A percentile compares a stretch with the other conserved stretches of the same genome.
Evolutionary conservation across 2,797 vertebrate species (phyloP).

Genomic region (Peromyscus aztecus): DNA sequence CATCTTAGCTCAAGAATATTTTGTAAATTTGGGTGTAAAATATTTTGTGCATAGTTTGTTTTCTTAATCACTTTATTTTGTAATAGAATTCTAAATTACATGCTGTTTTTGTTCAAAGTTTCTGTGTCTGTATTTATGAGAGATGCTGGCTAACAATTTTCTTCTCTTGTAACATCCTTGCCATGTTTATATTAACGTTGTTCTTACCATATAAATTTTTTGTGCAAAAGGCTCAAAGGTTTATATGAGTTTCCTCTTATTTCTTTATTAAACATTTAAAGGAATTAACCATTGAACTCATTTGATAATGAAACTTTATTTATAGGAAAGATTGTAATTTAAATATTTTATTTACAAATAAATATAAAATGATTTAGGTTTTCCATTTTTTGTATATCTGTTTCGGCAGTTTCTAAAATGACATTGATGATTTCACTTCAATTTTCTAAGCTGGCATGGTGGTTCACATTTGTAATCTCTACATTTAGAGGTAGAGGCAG

Average conservation of each 20-base stretch:
- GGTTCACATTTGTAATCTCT: not conserved
- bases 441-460: not conserved
- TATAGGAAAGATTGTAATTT: not conserved
- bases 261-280: slow-evolving; percentile 41
- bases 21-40: not conserved
- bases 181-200: slow-evolving; percentile 10
- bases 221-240: slow-evolving; percentile 35
- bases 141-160: slow-evolving; percentile 17
- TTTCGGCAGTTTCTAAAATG: not conserved
- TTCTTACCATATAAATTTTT: not conserved
- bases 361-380: not conserved
- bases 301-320: not conserved
- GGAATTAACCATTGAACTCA: slow-evolving; percentile 46
- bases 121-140: slow-evolving; percentile 50
- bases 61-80: slow-evolving; percentile 44
- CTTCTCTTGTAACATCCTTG: slow-evolving; percentile 6
- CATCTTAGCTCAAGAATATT: not conserved
- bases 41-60: slow-evolving; percentile 32
- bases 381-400: not conserved
- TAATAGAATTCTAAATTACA: not conserved
- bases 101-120: slow-evolving; percentile 32
- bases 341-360: slow-evolving; percentile 55
- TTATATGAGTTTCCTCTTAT: slow-evolving; percentile 33
- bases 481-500: not conserved
- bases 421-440: not conserved